Evolutionary conservation across 2,113 vertebrate species (phyloP), one percentile per base, ranked within the genome.

Genomic region (Corydoras maculifer): DNA sequence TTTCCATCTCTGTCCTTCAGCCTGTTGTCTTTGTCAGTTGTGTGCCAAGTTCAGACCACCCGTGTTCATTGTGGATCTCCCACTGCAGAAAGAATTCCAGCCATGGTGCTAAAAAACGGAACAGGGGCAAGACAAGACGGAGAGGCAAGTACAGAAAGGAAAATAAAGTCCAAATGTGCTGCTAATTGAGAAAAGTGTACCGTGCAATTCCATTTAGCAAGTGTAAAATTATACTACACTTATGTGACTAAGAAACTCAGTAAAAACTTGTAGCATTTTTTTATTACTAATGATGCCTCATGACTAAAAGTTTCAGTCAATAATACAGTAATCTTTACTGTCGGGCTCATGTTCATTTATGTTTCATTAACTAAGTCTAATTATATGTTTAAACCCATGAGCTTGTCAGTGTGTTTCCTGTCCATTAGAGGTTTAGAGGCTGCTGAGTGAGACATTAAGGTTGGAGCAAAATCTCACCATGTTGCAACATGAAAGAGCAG

Each of bases 11-110:
- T 54, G 7, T 35, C 15, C 51, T 2, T 8, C 54, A n/a, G 35
- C 18, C 18, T 25, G 18, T 82, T 78, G 80, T 86, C 81, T 83
- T 74, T 84, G 82, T 86, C 81, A 82, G 78, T 78, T 69, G 80
- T 79, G 75, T 58, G 80, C 84, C 83, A 81, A 87, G 84, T 80
- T 58, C 65, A 79, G 87, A 87, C 87, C 88, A 90, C 88, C 86
- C 86, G 85, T 79, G 83, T 82, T 77, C 83, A 79, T 82, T 81
- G 68, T 81, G 72, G 72, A 69, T 80, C 72, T 75, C 62, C 29
- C 32, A 32, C 43, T 31, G 5, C 62, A 77, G 59, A 68, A 79
- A 75, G 81, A 86, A 84, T 85, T 79, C 65, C 78, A 81, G 75
- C 32, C 50, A 49, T 10, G 58, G 62, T 61, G 60, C 65, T 43